Base-by-base conservation (phyloP, 2,888 invertebrate genomes). In the Philereme vetulata region DNA sequence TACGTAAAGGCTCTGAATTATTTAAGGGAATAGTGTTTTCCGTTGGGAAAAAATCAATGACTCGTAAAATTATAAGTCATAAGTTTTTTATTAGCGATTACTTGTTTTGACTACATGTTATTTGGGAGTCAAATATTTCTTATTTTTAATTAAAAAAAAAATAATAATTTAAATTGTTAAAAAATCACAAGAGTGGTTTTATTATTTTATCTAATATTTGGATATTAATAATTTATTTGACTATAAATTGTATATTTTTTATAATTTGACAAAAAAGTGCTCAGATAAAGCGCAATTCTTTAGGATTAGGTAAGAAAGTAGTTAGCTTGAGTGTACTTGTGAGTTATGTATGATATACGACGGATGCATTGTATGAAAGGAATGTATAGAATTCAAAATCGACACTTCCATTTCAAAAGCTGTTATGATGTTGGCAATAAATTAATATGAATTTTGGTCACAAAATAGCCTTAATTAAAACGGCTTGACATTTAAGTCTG, bases 191-290 rank as follows among this genome's bases (percentile, higher is more conserved):
- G 0, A 5, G 62, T 66, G 65, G 36, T 64, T 62, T 38, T 61
- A 54, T 52, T 60, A 44, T 63, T 58, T 62, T 61, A 60, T 65
- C 50, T 52, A 62, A 64, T 62, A 64, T 67, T 67, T 67, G 65
- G 67, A 66, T 70, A 65, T 66, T 65, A 67, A 52, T 70, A 65
- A 70, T 67, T 70, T 70, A 66, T 67, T 67, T 66, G 54, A 58
- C 32, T 64, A 53, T 63, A 50, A 67, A 61, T 67, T 36, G 45
- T 61, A 59, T 65, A 59, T 65, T 67, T 65, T 63, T 58, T 60
- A 63, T 66, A 57, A 65, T 60, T 56, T 53, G 59, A 62, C 56
- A 53, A 66, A 63, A 21, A 62, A 61, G 62, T 67, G 64, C 60
- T 69, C 64, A 65, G 64, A 51, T 60, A 51, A 65, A 62, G 65